Evolutionary conservation across 1,140 invertebrate species (phyloP).

Genomic region (Panagrolaimus sp.): DNA sequence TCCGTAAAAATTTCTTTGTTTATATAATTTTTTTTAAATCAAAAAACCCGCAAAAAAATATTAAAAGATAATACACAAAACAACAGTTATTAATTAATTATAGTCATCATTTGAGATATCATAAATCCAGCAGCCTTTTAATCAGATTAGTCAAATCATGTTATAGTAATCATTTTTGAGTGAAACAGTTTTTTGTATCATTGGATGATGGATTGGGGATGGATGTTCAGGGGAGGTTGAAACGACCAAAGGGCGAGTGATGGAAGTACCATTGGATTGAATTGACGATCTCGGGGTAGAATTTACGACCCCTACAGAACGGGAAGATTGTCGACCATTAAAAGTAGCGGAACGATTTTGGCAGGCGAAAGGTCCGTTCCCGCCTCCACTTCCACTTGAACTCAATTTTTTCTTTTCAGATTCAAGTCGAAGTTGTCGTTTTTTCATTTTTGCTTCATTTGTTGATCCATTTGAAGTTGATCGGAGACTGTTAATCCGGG

Average conservation of each 20-base stretch:
- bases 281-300: no score
- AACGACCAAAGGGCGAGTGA: not conserved
- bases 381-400: not conserved
- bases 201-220: not conserved
- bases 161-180: not conserved
- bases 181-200: constrained; percentile 4
- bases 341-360: not conserved
- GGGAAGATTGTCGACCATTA: not conserved
- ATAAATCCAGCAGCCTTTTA: not conserved
- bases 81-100: not conserved
- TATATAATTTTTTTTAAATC: not conserved
- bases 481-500: constrained; percentile 43
- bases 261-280: not conserved
- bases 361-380: constrained; percentile 6
- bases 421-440: not conserved
- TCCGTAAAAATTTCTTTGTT: not conserved
- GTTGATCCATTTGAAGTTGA: constrained; percentile 29
- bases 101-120: not conserved
- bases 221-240: not conserved
- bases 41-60: constrained; percentile 9
- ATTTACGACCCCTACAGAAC: not conserved
- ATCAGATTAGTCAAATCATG: constrained; percentile 12
- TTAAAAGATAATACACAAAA: not conserved
- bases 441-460: constrained; percentile 19
- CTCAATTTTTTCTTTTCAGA: not conserved